Base-by-base conservation (phyloP, 2,797 vertebrate genomes). In the Lateolabrax maculatus region DNA sequence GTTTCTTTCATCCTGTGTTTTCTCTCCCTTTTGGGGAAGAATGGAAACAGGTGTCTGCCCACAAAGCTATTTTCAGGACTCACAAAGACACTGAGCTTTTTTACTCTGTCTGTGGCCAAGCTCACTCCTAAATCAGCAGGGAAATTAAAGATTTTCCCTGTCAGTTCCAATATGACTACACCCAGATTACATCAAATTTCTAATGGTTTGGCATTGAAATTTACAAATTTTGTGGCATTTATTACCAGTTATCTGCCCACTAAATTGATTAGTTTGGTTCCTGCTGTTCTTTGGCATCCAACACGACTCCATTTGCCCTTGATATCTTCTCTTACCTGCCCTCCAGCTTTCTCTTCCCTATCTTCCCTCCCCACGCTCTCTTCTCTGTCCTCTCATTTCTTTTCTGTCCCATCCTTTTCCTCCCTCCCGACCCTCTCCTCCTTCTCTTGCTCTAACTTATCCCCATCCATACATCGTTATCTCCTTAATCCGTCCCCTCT, bases 401-500 rank as follows among this genome's bases (percentile, higher is more conserved):
- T 58, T 13, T 64, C 82, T 0, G 18, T 77, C 52, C 23, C 52
- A 0, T 70, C 64, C 31, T 46, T 12, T 34, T 90, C 92, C 2
- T 94, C 94, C 84, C 90, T 96, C 19, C 93, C 91, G 12, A 93
- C 90, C 21, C 83, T 94, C 55, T 95, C 86, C 90, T 92, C 84
- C 94, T 93, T 48, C 36, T 71, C 84, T 31, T n/a, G 13, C 56
- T 92, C 95, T 34, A 87, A 94, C 12, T 87, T 96, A 9, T 92
- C 94, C 0, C 77, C 92, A 0, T 90, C 89, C 1, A 23, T 97
- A 43, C 96, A 94, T 74, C 94, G 92, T 70, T 96, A 95, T 83
- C 86, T 98, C 75, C 95, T 95, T 0, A 93, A 96, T 66, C 95
- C 96, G 1, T 97, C 97, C 16, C 96, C 96, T 44, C 95, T 97